phyloP scores from a whole-genome alignment of 2,113 vertebrate species.

The Trinectes maculatus region DNA sequence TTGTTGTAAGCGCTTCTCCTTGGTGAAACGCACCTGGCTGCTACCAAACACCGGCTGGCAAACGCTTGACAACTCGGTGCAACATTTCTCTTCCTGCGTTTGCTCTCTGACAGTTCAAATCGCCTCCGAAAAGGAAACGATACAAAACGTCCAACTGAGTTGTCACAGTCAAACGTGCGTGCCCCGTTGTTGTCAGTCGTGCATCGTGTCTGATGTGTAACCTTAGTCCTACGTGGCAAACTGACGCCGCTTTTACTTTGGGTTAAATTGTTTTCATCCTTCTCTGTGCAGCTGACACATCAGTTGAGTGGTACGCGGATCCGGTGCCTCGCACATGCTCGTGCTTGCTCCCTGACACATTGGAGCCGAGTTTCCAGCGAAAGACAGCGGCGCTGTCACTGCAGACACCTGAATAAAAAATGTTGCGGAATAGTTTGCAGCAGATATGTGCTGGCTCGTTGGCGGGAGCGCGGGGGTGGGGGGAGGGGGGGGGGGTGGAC shows the following conservation, averaged over 20 bases:
- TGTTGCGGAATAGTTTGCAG: slow-evolving; percentile 62
- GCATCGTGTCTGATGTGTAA: slow-evolving; percentile 40
- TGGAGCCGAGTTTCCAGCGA: slow-evolving; percentile 54
- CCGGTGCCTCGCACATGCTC: slow-evolving; percentile 69
- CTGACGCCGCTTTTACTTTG: slow-evolving; percentile 54
- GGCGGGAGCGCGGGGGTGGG: slow-evolving; percentile 28
- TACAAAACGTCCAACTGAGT: slow-evolving; percentile 50
- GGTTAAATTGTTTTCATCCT: slow-evolving; percentile 55
- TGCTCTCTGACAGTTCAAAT: slow-evolving; percentile 67
- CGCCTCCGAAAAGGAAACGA: slow-evolving; percentile 51
- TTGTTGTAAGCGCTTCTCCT: slow-evolving; percentile 54
- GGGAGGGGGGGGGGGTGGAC: too few relatives aligned
- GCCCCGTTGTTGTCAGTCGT: slow-evolving; percentile 59
- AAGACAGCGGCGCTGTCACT: slow-evolving; percentile 65
- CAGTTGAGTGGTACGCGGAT: slow-evolving; percentile 59
- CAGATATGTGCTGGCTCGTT: slow-evolving; percentile 66
- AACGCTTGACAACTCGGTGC: slow-evolving; percentile 49
- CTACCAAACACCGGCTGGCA: slow-evolving; percentile 50
- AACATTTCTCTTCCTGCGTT: slow-evolving; percentile 30
- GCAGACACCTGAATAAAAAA: slow-evolving; percentile 70
- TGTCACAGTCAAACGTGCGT: slow-evolving; percentile 43
- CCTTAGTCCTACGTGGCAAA: slow-evolving; percentile 48
- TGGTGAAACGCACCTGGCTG: slow-evolving; percentile 49
- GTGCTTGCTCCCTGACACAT: slow-evolving; percentile 69
- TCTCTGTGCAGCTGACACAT: slow-evolving; percentile 64